Base-by-base conservation (phyloP, 2,113 vertebrate genomes). In the Corydoras sp. region DNA sequence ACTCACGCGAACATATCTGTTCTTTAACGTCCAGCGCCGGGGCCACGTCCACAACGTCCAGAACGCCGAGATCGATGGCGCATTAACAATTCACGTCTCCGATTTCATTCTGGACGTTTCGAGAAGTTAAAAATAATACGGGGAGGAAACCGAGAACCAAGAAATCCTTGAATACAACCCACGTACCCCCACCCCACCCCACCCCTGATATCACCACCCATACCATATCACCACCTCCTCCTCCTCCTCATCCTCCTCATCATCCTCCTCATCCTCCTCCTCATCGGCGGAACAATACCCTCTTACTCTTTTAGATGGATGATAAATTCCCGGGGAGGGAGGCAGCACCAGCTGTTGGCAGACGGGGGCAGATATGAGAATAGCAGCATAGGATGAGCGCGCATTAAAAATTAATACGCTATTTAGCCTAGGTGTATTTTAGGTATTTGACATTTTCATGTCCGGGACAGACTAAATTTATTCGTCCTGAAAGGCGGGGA, bases 381-480 rank as follows among this genome's bases (percentile, higher is more conserved):
- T 90, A 91, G 90, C 89, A 90, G 89, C 90, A 90, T 89, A 88
- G 87, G 89, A 91, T 90, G 89, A 91, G 86, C 85, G 79, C 86
- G 87, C 89, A 91, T 91, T 90, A 91, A 91, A 91, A 89, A 91
- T 91, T 90, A 88, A 91, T 91, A 90, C 86, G 90, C 89, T 91
- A 91, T 90, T 91, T 91, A 91, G 89, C 90, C 87, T 90, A 89
- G 88, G 89, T 91, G 90, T 91, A 91, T 91, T 91, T 91, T 91
- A 91, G 88, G 89, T 90, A 90, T 90, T 90, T 91, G 89, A 91
- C 90, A 91, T 91, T 91, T 91, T 90, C 90, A 91, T 90, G 90
- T 90, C 88, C 86, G 85, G 89, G 89, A 91, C 86, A 85, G 87
- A 87, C 88, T 88, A 81, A 89, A 91, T 91, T 90, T 91, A 91